Conservation (phyloP, 2,888 invertebrate genomes). For the Sympetrum striolatum region DNA sequence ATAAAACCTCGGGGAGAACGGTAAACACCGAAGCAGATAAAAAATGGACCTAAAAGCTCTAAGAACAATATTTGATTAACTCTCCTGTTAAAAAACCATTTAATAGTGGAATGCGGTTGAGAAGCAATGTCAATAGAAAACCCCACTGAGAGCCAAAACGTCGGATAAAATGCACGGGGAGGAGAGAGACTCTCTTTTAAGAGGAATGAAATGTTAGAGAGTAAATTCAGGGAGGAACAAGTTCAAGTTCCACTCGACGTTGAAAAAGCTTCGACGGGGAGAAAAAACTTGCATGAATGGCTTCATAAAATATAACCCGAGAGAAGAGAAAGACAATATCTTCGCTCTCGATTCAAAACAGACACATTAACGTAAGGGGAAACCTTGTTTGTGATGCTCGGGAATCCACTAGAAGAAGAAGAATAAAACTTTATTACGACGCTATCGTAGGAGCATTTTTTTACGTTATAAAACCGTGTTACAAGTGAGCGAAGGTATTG, state of each 20-base stretch:
- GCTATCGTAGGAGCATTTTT: too few relatives aligned
- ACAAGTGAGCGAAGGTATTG: too few relatives aligned
- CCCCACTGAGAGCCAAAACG: neutral
- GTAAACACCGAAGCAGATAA: conserved; percentile 1
- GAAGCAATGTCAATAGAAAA: conserved; percentile 20
- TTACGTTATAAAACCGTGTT: too few relatives aligned
- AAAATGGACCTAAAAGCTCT: neutral
- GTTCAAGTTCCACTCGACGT: neutral
- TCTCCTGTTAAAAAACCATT: conserved; percentile 9
- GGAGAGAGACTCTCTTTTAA: neutral
- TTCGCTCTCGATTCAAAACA: too few relatives aligned
- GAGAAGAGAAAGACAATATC: too few relatives aligned
- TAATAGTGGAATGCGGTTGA: neutral
- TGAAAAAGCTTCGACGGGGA: neutral
- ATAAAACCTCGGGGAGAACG: neutral
- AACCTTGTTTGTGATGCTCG: too few relatives aligned
- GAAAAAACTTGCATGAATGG: neutral
- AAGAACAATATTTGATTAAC: conserved; percentile 39
- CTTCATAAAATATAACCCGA: neutral
- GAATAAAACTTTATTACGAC: too few relatives aligned
- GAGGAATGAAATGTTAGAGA: neutral
- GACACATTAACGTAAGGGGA: too few relatives aligned
- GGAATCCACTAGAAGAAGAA: too few relatives aligned
- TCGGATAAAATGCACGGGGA: neutral
- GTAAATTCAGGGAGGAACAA: neutral